Evolutionary conservation across 2,797 vertebrate species (phyloP), one percentile per base, ranked within the genome.

Genomic region (Coreius guichenoti): DNA sequence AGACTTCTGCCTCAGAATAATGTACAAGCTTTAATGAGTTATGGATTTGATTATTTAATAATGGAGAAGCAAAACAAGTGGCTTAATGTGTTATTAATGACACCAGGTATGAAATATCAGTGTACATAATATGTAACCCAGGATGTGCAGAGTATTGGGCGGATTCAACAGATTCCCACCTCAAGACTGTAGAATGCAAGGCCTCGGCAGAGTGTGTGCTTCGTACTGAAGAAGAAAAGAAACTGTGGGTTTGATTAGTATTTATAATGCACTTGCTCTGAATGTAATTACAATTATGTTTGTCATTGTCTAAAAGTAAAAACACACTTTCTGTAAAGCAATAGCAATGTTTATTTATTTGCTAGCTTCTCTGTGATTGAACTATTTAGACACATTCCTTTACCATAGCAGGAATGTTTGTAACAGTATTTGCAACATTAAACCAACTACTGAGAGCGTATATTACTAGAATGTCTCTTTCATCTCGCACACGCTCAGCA

Each of bases 351-450:
- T 96, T 94, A 94, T 94, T 94, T 91, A 92, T 92, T 94, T 94
- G 93, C 92, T 91, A 94, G 94, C 93, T 96, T 88, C 93, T 95
- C 93, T 95, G 94, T 95, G 95, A 96, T 96, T 79, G 95, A 94
- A 94, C 94, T 95, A 91, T 93, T 94, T 94, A 96, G 95, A 93
- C 94, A 92, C 92, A 94, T 95, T 95, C 93, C 94, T 95, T 95
- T 96, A 96, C 95, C 93, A 93, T 93, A 95, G 94, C 90, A 92
- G 95, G 96, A 92, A 96, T 95, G 95, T 97, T 96, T 97, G 96
- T 97, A 96, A 95, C 94, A 95, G 92, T 94, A 94, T 96, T 97
- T 96, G 95, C 95, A 94, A 95, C 94, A 96, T 96, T 96, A 98
- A 98, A 97, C 92, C 92, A 95, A 92, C 94, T 93, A 92, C 91